These are phyloP conservation scores for Pogoniulus pusillus DNA, from an alignment of 2,797 vertebrate species.

Conservation along the genomic window DNA sequence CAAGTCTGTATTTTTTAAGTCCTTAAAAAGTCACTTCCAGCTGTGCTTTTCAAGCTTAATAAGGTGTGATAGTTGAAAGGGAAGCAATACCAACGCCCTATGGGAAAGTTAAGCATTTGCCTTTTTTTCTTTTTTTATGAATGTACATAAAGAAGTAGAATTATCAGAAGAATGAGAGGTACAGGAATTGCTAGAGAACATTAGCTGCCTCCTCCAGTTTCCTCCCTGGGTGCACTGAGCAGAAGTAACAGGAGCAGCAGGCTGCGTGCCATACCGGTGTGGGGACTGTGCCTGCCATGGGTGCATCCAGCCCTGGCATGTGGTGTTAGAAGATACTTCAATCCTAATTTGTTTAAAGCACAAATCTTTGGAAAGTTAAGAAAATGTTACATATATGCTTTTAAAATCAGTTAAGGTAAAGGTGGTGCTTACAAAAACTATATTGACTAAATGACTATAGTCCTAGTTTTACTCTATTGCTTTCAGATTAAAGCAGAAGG, in stretches of 20 bases:
- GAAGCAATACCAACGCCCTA: not conserved
- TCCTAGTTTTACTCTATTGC: not conserved
- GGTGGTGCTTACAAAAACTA: not conserved
- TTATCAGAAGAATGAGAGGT: not conserved
- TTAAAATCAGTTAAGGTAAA: not conserved
- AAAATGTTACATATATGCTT: not conserved
- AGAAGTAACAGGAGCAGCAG: not conserved
- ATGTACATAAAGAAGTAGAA: not conserved
- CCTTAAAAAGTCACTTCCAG: slow-evolving; percentile 28
- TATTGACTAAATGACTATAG: not conserved
- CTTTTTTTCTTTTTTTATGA: not conserved
- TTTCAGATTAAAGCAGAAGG: not conserved
- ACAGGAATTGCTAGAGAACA: not conserved
- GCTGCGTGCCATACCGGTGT: not conserved
- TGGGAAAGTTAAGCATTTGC: not conserved
- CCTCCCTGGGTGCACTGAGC: not conserved
- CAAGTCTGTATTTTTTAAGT: slow-evolving; percentile 26
- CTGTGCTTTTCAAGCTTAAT: slow-evolving; percentile 8
- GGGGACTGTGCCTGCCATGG: accelerated
- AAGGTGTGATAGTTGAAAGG: not conserved
- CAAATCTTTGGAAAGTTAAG: not conserved
- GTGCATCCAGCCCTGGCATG: not conserved
- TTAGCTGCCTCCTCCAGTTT: not conserved
- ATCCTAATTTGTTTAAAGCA: not conserved
- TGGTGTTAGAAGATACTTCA: not conserved